phyloP scores from a whole-genome alignment of 2,888 invertebrate genomes.

The Balanococcus diminutus region DNA sequence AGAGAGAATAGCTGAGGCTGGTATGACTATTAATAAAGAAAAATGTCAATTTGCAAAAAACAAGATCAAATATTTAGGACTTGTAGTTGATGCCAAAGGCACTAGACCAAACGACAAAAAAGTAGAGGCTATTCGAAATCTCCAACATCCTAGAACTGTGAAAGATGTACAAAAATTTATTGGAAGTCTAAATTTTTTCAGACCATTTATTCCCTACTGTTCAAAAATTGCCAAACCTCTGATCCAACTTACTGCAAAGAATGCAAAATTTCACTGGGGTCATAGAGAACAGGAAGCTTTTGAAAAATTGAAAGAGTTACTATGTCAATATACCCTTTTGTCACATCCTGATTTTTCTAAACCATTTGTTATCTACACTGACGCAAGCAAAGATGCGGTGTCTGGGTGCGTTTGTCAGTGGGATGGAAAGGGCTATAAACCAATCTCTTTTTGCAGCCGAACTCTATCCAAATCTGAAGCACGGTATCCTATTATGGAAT shows the following conservation, averaged over 20 bases:
- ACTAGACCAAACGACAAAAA: background rate
- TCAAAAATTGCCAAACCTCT: background rate
- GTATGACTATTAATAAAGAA: no score
- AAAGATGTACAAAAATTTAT: background rate
- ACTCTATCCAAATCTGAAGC: background rate
- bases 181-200: conserved; percentile 3
- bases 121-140: background rate
- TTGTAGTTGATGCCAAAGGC: background rate
- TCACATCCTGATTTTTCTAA: no score
- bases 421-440: background rate
- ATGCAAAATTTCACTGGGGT: no score
- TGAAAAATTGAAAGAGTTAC: no score
- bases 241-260: background rate
- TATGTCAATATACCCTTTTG: no score
- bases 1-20: no score
- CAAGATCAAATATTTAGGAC: no score
- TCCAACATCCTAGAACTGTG: background rate
- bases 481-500: no score
- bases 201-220: background rate
- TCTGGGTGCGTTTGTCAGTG: background rate
- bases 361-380: background rate
- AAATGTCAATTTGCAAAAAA: no score
- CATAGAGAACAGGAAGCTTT: no score
- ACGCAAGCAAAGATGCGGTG: background rate
- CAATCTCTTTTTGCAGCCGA: background rate